These are phyloP conservation scores for Rhagonycha fulva DNA, from an alignment of 2,888 invertebrate genomes.

Conservation along the genomic window DNA sequence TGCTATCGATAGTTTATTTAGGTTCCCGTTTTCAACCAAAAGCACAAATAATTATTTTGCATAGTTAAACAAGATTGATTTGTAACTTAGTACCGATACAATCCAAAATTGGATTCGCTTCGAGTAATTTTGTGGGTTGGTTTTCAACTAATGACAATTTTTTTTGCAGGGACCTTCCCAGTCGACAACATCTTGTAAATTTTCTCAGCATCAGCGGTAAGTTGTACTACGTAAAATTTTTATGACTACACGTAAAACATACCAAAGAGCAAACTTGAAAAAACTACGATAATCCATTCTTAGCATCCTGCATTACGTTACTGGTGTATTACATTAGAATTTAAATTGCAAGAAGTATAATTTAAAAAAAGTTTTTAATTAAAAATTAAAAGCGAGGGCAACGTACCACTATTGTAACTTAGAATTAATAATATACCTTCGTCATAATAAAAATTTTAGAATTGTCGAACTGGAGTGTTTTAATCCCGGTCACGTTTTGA, in stretches of 20 bases:
- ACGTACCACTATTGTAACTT: not conserved
- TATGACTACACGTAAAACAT: conserved; percentile 32
- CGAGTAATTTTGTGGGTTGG: not conserved
- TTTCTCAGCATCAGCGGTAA: conserved; percentile 21
- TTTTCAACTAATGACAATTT: not conserved
- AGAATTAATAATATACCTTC: conserved; percentile 18
- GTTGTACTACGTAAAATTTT: conserved; percentile 30
- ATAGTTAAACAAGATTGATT: not conserved
- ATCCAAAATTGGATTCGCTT: not conserved
- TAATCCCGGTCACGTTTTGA: conserved; percentile 41
- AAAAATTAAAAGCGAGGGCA: not conserved
- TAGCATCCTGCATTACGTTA: not conserved
- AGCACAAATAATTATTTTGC: not conserved
- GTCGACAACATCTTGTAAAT: conserved; percentile 5
- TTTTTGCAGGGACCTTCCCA: not conserved
- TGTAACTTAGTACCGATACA: not conserved
- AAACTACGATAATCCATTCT: conserved; percentile 1
- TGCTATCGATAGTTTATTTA: not conserved
- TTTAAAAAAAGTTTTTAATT: not conserved
- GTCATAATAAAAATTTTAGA: conserved; percentile 11
- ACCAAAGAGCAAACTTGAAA: conserved; percentile 13
- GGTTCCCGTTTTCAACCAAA: not conserved
- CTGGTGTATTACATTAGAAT: not conserved
- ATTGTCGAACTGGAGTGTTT: conserved; percentile 11
- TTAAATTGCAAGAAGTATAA: not conserved